phyloP scores from a whole-genome alignment of 2,113 vertebrate species.

The Origma solitaria region DNA sequence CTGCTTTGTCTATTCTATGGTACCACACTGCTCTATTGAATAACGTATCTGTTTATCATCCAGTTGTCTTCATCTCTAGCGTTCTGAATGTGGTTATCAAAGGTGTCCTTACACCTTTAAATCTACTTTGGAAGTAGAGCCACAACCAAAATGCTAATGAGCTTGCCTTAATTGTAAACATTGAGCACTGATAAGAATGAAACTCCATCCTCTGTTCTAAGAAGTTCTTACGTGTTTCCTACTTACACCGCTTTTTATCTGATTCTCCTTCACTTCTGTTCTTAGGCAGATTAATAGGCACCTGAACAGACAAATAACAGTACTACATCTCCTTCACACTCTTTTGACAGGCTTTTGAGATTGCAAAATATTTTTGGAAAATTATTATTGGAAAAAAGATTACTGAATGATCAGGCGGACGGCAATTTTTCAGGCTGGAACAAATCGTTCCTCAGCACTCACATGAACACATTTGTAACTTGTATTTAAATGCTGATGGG shows the following conservation, averaged over 20 bases:
- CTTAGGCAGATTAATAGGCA: conserved; percentile 41
- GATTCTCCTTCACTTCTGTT: conserved; percentile 21
- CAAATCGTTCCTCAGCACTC: background rate
- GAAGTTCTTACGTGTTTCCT: conserved; percentile 52
- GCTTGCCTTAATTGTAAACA: conserved; percentile 49
- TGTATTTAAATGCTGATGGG: conserved; percentile 41
- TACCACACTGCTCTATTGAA: background rate
- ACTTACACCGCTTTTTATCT: conserved; percentile 43
- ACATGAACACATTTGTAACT: background rate
- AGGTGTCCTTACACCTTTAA: conserved; percentile 28
- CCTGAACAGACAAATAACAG: conserved; percentile 11
- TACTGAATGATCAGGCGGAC: background rate
- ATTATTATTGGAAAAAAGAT: conserved; percentile 41
- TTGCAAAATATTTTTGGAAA: conserved; percentile 23
- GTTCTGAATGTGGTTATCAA: background rate
- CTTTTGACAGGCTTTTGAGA: conserved; percentile 1
- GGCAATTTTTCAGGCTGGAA: conserved; percentile 27
- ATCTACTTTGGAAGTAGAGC: conserved; percentile 7
- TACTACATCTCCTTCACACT: conserved; percentile 4
- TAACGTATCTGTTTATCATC: background rate
- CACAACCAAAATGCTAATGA: conserved; percentile 48
- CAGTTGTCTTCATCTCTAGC: background rate
- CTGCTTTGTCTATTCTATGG: background rate
- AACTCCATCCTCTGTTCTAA: conserved; percentile 61
- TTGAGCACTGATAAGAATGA: conserved; percentile 10